Evolutionary conservation across 2,113 vertebrate genomes (phyloP).

Genomic region (Paramormyrops kingsleyae): DNA sequence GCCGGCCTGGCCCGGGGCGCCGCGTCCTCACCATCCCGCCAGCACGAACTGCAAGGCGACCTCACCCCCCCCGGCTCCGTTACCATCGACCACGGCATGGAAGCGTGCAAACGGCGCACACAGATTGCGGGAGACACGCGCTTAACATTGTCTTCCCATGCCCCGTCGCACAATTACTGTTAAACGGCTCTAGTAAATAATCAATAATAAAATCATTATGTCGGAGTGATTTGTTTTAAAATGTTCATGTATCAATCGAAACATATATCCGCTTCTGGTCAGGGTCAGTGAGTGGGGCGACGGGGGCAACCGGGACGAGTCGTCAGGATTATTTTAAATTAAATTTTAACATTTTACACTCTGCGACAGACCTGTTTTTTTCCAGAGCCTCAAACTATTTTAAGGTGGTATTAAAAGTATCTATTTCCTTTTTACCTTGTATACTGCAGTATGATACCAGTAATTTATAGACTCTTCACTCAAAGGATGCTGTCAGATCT

Average conservation of each 20-base stretch:
- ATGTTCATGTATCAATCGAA: not conserved
- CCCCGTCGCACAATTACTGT: not conserved
- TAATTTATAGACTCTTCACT: not conserved
- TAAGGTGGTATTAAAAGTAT: not conserved
- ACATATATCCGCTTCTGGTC: not conserved
- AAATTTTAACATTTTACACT: not conserved
- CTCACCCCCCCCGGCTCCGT: not conserved
- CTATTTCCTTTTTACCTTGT: not conserved
- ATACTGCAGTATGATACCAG: not conserved
- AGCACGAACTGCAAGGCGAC: not conserved
- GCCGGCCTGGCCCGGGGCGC: not conserved
- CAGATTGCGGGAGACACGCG: not conserved
- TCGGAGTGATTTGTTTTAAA: not conserved
- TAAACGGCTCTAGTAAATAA: not conserved
- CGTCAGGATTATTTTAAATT: not conserved
- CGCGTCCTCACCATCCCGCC: not conserved
- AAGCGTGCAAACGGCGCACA: not conserved
- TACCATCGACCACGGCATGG: not conserved
- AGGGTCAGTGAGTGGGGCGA: not conserved
- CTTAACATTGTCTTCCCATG: not conserved
- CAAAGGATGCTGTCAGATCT: not conserved
- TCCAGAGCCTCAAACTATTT: not conserved
- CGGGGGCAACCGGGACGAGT: not conserved
- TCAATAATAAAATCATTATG: not conserved
- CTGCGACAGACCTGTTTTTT: not conserved